Evolutionary conservation across 2,888 invertebrate genomes (phyloP).

Genomic region (Tanypteryx hageni): DNA sequence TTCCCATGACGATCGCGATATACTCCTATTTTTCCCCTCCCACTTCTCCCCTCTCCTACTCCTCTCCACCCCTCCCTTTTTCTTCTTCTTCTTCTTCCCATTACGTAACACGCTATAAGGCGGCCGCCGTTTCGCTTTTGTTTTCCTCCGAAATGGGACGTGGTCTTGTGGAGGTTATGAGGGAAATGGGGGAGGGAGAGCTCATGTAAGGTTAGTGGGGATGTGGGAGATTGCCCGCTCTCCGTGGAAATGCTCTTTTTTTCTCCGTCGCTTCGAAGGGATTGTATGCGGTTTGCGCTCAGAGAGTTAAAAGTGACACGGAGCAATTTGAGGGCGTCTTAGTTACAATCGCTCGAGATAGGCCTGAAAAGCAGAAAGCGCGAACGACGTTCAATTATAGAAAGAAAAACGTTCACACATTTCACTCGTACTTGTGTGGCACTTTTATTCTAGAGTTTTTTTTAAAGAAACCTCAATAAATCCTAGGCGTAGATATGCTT

Average conservation of each 20-base stretch:
- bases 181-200: not conserved
- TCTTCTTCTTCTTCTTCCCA: slow-evolving; percentile 40
- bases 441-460: no score
- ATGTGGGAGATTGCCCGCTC: not conserved
- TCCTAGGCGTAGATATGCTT: no score
- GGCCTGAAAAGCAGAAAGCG: no score
- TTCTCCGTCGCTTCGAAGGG: not conserved
- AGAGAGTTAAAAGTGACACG: no score
- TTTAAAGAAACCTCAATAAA: no score
- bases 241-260: not conserved
- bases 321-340: no score
- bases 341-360: no score
- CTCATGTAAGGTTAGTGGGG: not conserved
- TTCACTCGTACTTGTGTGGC: no score
- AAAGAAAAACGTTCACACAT: no score
- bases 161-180: slow-evolving; percentile 26
- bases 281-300: no score
- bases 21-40: not conserved
- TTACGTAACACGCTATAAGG: slow-evolving; percentile 53
- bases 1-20: slow-evolving; percentile 36
- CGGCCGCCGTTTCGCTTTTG: slow-evolving; percentile 52
- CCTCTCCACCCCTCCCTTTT: no score
- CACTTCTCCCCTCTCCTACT: not conserved
- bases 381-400: no score
- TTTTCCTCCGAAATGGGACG: slow-evolving; percentile 56